Evolutionary conservation across 2,113 vertebrate species (phyloP), one percentile per base, ranked within the genome.

Genomic region (Callipepla californica): DNA sequence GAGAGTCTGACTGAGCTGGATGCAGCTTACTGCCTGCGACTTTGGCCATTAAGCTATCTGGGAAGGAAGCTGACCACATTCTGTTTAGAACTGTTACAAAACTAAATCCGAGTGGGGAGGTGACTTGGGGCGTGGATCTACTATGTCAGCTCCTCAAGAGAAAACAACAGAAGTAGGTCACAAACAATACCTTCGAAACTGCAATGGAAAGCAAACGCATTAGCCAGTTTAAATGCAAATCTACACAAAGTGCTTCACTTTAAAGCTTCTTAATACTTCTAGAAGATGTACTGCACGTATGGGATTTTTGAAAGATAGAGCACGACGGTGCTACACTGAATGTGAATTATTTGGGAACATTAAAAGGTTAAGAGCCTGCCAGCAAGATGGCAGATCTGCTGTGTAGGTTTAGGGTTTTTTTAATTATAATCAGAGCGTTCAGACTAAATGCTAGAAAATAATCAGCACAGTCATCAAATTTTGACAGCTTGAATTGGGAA

Each of bases 381-480:
- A 53, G 58, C 2, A 4, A 68, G 34, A 66, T 26, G 44, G 38
- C 51, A 84, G 62, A 79, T 84, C 67, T 80, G 79, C 63, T 91
- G 26, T 50, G 62, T 50, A 69, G 45, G 45, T 82, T 89, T 79
- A 73, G 16, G 3, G 32, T n/a, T 1, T 79, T 70, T 77, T 50
- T 14, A 53, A 5, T 9, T 65, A 34, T 55, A 83, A 91, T 91
- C 65, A 51, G 62, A 55, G 22, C 85, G 85, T 68, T 95, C 74
- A 94, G 61, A 70, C 30, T 86, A 48, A 83, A 88, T 86, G 61
- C 67, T 73, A 75, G 80, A 89, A 91, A 94, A 48, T 93, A 90
- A 95, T 96, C 91, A 68, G 66, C 14, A 1, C 9, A 83, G n/a
- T 87, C 72, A 83, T 95, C 76, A 92, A 50, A 80, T 88, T 90